phyloP scores from a whole-genome alignment of 2,797 vertebrate species.

The Cheirogaleus major region DNA sequence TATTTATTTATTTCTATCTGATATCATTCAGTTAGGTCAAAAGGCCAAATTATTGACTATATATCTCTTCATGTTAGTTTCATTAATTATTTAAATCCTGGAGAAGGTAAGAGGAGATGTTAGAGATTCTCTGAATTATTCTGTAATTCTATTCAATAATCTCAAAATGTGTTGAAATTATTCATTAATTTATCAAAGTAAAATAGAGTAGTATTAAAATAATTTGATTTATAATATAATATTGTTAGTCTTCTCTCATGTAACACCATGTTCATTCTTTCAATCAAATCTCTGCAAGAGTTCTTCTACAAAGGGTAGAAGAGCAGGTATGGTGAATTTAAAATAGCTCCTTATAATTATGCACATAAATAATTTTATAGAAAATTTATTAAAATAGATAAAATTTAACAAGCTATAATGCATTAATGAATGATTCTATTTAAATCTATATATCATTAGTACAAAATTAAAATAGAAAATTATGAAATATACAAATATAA shows the following conservation, averaged over 20 bases:
- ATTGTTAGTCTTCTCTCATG: not conserved
- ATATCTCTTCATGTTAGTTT: not conserved
- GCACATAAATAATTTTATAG: not conserved
- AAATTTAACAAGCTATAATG: not conserved
- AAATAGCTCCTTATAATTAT: not conserved
- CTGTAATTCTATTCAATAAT: not conserved
- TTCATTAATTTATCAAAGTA: not conserved
- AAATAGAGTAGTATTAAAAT: not conserved
- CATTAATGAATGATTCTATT: not conserved
- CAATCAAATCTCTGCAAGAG: not conserved
- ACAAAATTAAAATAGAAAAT: not conserved
- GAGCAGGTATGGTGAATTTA: not conserved
- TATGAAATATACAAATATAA: not conserved
- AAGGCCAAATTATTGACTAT: not conserved
- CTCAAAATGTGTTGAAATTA: not conserved
- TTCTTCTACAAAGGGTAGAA: accelerated
- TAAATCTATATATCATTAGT: not conserved
- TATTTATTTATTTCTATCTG: not conserved
- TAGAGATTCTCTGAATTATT: not conserved
- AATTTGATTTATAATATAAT: not conserved
- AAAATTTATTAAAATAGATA: not conserved
- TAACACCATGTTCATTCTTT: not conserved
- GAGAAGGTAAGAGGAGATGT: not conserved
- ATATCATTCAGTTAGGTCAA: not conserved
- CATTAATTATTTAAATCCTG: not conserved